Conservation (phyloP, 2,797 vertebrate genomes). For the Jordanella pulchra region DNA sequence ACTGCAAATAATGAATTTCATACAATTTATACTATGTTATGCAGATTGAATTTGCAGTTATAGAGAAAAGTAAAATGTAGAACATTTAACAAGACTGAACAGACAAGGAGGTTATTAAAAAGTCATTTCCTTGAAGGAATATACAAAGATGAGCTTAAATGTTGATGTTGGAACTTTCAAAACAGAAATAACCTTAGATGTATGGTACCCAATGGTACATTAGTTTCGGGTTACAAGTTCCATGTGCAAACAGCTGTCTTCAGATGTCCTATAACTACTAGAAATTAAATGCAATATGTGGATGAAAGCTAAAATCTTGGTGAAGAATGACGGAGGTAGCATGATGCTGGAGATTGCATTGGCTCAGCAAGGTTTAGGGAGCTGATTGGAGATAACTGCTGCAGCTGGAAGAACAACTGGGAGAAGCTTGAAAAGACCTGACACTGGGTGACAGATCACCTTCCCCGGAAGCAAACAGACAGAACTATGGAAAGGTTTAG, state of each 20-base stretch:
- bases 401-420: neutral
- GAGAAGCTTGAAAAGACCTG: neutral
- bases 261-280: neutral
- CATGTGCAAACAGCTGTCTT: neutral
- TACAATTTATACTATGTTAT: constrained; percentile 15
- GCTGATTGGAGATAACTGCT: neutral
- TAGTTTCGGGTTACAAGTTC: neutral
- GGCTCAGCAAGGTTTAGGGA: neutral
- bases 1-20: constrained; percentile 32
- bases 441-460: neutral
- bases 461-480: neutral
- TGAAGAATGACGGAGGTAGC: neutral
- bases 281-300: neutral
- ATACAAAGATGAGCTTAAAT: neutral
- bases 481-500: neutral
- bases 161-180: neutral
- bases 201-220: neutral
- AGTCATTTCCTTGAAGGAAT: constrained; percentile 1
- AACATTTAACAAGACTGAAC: constrained; percentile 4
- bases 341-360: neutral
- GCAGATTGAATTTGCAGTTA: constrained; percentile 20
- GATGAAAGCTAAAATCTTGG: neutral
- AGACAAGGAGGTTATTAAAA: neutral
- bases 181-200: no score
- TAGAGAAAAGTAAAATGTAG: constrained; percentile 27